Base-by-base conservation (phyloP, 1,140 invertebrate species). In the Brachystomella parvula region DNA sequence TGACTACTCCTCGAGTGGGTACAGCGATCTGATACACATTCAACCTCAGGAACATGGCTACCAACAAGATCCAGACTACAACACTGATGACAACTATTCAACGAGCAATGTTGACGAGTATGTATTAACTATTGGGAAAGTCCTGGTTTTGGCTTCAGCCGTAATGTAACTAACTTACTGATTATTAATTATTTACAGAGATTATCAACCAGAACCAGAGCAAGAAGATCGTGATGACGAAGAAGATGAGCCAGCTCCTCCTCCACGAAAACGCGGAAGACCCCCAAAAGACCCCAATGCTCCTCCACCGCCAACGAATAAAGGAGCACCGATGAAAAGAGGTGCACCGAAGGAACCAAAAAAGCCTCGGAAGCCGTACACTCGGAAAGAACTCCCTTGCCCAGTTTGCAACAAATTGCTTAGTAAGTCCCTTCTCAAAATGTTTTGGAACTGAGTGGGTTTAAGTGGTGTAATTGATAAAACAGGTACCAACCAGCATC, bases 101-200 rank as follows among this genome's bases (percentile, higher is more conserved):
- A 53, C 49, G 49, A 53, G 24, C 49, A 26, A 53, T 53, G 35
- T 19, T 6, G 35, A 39, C 35, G 49, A 53, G 49, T 53, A 53
- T 53, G 6, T 53, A 17, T 53, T 6, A 53, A 15, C 9, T 53
- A 19, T 53, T 6, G 49, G n/a, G n/a, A n/a, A n/a, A n/a, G n/a
- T n/a, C n/a, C n/a, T n/a, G n/a, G n/a, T n/a, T n/a, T n/a, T n/a
- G n/a, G n/a, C n/a, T n/a, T n/a, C n/a, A n/a, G n/a, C n/a, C n/a
- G n/a, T n/a, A 15, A 53, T 53, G 9, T 53, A 53, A 15, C n/a
- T n/a, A n/a, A 26, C 24, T 53, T 6, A 53, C 24, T 15, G 9
- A 53, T 15, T 53, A 17, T 53, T 53, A 53, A 17, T 15, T 15
- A 24, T 53, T 53, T 24, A 17, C 24, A 53, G 49, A 6, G 49